phyloP scores from a whole-genome alignment of 2,888 invertebrate genomes.

The Epiblema foenella region DNA sequence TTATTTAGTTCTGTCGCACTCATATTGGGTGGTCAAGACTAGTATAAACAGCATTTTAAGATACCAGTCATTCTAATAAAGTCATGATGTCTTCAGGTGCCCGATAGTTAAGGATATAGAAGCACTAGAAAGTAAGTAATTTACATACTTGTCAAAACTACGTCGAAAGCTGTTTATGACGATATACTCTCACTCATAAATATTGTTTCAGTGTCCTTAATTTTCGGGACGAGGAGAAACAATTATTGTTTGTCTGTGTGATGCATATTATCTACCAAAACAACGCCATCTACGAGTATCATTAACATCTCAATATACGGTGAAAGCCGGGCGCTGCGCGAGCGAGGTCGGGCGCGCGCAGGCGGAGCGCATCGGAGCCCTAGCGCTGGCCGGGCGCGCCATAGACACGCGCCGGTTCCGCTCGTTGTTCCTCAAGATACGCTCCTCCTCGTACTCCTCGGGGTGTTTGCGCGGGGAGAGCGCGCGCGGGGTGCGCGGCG shows the following conservation, averaged over 20 bases:
- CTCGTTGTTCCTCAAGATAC: constrained; percentile 67
- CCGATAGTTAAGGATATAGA: no score
- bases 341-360: constrained; percentile 69
- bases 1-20: background rate
- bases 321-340: constrained; percentile 77
- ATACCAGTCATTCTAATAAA: no score
- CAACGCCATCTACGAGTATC: background rate
- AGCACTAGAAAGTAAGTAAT: no score
- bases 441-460: constrained; percentile 54
- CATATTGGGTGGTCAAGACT: no score
- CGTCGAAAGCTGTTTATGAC: no score
- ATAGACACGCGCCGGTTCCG: constrained; percentile 66
- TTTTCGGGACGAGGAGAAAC: background rate
- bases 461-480: constrained; percentile 62
- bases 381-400: constrained; percentile 68
- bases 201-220: background rate
- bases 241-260: background rate
- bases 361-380: constrained; percentile 66
- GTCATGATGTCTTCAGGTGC: no score
- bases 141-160: no score
- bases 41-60: no score
- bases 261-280: background rate
- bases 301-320: constrained; percentile 64
- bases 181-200: background rate
- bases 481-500: constrained; percentile 57